Conservation (phyloP, 2,888 invertebrate genomes). For the Cantharis lateralis region DNA sequence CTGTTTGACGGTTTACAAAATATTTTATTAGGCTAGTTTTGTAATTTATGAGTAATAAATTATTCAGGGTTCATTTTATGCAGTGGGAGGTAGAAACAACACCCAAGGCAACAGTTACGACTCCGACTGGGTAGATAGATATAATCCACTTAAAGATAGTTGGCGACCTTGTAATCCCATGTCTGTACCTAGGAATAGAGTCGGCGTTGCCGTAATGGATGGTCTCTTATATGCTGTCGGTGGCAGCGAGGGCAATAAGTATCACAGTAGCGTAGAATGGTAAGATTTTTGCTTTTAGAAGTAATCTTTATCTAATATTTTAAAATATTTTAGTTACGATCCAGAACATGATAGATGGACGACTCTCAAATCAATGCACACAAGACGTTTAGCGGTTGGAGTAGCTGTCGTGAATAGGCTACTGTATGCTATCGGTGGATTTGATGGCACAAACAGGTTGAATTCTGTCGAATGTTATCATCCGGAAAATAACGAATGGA, state of each 20-base stretch:
- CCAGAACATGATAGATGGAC: conserved; percentile 85
- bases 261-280: conserved; percentile 90
- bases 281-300: conserved; percentile 52
- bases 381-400: conserved; percentile 80
- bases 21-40: neutral
- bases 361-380: conserved; percentile 73
- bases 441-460: conserved; percentile 79
- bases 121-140: conserved; percentile 87
- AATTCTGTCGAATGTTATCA: conserved; percentile 88
- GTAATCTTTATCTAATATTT: neutral
- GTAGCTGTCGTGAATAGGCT: conserved; percentile 78
- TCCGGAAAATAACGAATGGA: conserved; percentile 91
- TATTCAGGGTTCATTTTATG: conserved; percentile 80
- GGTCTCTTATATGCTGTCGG: conserved; percentile 90
- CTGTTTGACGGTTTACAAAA: neutral
- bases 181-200: conserved; percentile 85
- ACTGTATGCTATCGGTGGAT: conserved; percentile 80
- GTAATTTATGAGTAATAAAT: conserved; percentile 3
- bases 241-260: conserved; percentile 83
- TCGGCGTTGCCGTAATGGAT: conserved; percentile 94
- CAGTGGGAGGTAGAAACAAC: conserved; percentile 91
- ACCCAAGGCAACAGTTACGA: conserved; percentile 86
- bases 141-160: conserved; percentile 82
- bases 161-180: conserved; percentile 89
- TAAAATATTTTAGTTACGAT: conserved; percentile 69